Evolutionary conservation across 2,888 invertebrate species (phyloP).

Genomic region (Hypolimnas misippus): DNA sequence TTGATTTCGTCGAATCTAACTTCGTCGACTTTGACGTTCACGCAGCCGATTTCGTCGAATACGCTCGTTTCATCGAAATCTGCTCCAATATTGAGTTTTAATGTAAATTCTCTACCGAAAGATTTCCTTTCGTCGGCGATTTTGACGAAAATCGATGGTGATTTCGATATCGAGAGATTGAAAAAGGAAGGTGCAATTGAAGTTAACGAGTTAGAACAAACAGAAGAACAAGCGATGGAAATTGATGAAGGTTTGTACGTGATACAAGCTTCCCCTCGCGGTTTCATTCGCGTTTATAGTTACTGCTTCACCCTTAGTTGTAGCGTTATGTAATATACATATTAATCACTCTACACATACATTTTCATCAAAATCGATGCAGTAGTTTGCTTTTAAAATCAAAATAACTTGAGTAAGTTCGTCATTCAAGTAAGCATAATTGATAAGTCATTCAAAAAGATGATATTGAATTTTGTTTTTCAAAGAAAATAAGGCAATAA

Average conservation of each 20-base stretch:
- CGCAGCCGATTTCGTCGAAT: constrained; percentile 27
- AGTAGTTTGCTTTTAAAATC: too few species aligned
- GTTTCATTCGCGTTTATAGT: too few species aligned
- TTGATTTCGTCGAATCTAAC: neutral
- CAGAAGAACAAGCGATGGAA: constrained; percentile 42
- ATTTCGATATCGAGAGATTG: constrained; percentile 31
- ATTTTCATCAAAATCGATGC: too few species aligned
- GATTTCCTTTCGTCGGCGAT: constrained; percentile 52
- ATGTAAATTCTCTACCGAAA: constrained; percentile 52
- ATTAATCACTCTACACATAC: too few species aligned
- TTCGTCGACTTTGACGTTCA: constrained; percentile 15
- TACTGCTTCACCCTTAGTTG: too few species aligned
- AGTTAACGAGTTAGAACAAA: constrained; percentile 54
- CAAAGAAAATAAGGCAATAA: too few species aligned
- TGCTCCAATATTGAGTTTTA: constrained; percentile 47
- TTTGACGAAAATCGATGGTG: constrained; percentile 40
- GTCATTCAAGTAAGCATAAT: too few species aligned
- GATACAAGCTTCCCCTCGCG: too few species aligned
- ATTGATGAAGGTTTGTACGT: constrained; percentile 45
- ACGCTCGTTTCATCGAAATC: constrained; percentile 26
- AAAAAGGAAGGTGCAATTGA: constrained; percentile 52
- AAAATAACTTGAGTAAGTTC: too few species aligned
- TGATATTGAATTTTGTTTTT: too few species aligned
- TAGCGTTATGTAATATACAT: too few species aligned
- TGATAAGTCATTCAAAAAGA: too few species aligned